These are phyloP conservation scores for Dorcus hopei DNA, from an alignment of 2,888 invertebrate genomes.

Conservation along the genomic window DNA sequence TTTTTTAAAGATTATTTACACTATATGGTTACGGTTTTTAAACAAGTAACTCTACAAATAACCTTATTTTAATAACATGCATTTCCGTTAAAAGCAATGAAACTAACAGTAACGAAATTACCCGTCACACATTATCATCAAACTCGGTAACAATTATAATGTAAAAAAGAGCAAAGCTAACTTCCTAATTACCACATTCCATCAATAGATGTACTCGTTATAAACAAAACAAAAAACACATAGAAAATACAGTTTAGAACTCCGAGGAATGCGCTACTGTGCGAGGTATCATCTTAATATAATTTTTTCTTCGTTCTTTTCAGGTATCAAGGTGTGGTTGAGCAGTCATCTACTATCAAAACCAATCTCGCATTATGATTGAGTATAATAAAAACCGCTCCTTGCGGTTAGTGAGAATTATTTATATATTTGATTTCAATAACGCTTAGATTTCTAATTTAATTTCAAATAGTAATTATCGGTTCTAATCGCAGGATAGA, in stretches of 20 bases:
- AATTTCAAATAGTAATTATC: too few relatives aligned
- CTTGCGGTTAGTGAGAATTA: constrained; percentile 2
- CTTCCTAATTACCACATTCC: constrained; percentile 9
- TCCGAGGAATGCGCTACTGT: constrained; percentile 32
- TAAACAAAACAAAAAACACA: constrained; percentile 17
- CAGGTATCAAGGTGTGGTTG: constrained; percentile 30
- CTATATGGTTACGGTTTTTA: too few relatives aligned
- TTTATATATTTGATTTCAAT: too few relatives aligned
- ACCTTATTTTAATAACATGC: too few relatives aligned
- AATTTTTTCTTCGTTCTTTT: constrained; percentile 23
- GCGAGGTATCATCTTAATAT: constrained; percentile 32
- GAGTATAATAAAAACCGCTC: constrained; percentile 23
- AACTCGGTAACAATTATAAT: too few relatives aligned
- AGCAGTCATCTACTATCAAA: constrained; percentile 28
- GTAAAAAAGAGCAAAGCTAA: background rate
- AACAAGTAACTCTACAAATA: too few relatives aligned
- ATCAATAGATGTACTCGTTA: constrained; percentile 20
- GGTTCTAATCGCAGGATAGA: too few relatives aligned
- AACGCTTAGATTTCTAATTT: too few relatives aligned
- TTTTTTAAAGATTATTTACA: too few relatives aligned
- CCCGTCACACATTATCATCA: too few relatives aligned
- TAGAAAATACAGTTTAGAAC: constrained; percentile 25
- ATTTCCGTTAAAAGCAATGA: too few relatives aligned
- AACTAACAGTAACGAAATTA: too few relatives aligned
- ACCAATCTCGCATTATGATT: constrained; percentile 30